Conservation (phyloP, 2,113 vertebrate genomes). For the Falco punctatus region DNA sequence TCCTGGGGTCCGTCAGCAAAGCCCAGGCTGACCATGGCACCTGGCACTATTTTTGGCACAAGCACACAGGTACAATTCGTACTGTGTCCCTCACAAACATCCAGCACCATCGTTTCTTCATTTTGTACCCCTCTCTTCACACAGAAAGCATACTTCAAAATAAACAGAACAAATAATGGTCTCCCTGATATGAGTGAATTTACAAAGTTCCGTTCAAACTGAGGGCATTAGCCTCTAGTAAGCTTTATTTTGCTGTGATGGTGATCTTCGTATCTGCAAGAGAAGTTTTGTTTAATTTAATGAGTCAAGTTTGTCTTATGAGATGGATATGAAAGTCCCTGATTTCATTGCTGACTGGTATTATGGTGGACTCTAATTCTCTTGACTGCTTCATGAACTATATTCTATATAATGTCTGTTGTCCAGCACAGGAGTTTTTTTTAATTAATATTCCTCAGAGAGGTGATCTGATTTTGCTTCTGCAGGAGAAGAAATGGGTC, state of each 20-base stretch:
- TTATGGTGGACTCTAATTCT: background rate
- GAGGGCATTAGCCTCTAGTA: background rate
- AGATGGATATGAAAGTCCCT: background rate
- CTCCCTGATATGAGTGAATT: background rate
- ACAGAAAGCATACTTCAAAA: background rate
- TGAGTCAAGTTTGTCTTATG: background rate
- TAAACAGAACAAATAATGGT: background rate
- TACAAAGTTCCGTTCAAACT: background rate
- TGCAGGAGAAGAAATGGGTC: constrained; percentile 36
- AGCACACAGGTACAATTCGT: background rate
- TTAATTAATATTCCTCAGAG: constrained; percentile 27
- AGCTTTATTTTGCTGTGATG: background rate
- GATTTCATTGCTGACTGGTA: background rate
- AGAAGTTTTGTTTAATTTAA: background rate
- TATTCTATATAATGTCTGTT: constrained; percentile 1
- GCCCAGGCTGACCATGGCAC: background rate
- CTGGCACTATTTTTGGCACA: background rate
- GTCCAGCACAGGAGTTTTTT: constrained; percentile 34
- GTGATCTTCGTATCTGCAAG: background rate
- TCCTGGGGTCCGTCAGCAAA: background rate
- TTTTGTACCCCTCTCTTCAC: background rate
- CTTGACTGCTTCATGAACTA: background rate
- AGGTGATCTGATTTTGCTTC: constrained; percentile 59
- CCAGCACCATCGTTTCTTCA: background rate
- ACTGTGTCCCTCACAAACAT: background rate